These are phyloP conservation scores for Orcinus orca DNA, from an alignment of 2,113 vertebrate genomes.

Conservation along the genomic window DNA sequence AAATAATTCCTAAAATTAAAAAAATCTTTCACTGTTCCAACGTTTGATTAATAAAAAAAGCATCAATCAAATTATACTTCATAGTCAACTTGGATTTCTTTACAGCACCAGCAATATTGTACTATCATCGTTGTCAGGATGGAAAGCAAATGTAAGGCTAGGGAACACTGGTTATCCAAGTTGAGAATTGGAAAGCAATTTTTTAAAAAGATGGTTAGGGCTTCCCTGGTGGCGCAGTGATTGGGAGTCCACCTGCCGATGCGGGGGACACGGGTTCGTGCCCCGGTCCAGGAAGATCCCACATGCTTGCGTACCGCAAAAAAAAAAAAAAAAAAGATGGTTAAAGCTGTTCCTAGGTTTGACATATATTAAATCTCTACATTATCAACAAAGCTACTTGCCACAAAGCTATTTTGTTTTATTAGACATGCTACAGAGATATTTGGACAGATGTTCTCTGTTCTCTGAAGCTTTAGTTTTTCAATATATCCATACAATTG, in stretches of 20 bases:
- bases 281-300: too few species aligned
- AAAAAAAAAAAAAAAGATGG: background rate
- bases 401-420: background rate
- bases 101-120: background rate
- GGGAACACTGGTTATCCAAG: background rate
- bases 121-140: background rate
- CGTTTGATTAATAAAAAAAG: rapidly evolving
- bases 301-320: too few species aligned
- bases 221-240: too few species aligned
- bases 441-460: background rate
- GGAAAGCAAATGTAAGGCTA: background rate
- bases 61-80: background rate
- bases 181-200: background rate
- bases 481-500: background rate
- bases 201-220: background rate
- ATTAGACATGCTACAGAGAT: background rate
- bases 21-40: background rate
- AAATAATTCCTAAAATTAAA: background rate
- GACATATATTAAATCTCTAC: background rate
- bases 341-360: background rate
- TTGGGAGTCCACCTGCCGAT: too few species aligned
- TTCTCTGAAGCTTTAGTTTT: background rate
- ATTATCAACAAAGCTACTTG: background rate
- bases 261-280: too few species aligned
- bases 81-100: background rate